Percentiles rank a stretch among this genome's conserved stretches.
Evolutionary conservation across 2,888 invertebrate genomes (phyloP).

Genomic region (Noctua pronuba): DNA sequence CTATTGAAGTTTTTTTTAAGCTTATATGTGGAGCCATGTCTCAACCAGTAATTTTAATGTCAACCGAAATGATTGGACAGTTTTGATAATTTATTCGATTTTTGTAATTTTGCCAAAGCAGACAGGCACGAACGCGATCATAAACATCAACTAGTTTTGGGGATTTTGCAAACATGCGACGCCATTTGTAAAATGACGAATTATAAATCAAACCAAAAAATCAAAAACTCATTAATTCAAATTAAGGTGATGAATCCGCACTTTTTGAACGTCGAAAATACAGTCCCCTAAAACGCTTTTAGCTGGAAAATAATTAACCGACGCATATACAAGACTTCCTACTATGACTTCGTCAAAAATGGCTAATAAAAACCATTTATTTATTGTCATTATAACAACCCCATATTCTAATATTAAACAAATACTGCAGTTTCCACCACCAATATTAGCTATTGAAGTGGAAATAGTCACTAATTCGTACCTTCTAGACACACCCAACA

Average conservation of each 20-base stretch:
- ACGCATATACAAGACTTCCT: background rate
- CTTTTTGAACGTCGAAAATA: background rate
- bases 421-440: background rate
- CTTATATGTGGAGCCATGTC: background rate
- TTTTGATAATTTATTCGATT: background rate
- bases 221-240: background rate
- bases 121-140: background rate
- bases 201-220: background rate
- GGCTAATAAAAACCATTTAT: too few relatives aligned
- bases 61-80: background rate
- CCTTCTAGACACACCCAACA: background rate
- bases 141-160: background rate
- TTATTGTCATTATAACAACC: too few relatives aligned
- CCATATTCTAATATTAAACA: background rate
- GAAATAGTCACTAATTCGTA: conserved; percentile 20
- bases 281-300: background rate
- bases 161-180: background rate
- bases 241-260: background rate
- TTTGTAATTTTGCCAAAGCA: background rate
- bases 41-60: background rate
- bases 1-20: background rate
- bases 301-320: background rate
- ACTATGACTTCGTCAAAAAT: background rate
- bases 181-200: background rate
- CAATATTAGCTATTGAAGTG: background rate